Evolutionary conservation across 2,888 invertebrate species (phyloP).

Genomic region (Harpalus rubripes): DNA sequence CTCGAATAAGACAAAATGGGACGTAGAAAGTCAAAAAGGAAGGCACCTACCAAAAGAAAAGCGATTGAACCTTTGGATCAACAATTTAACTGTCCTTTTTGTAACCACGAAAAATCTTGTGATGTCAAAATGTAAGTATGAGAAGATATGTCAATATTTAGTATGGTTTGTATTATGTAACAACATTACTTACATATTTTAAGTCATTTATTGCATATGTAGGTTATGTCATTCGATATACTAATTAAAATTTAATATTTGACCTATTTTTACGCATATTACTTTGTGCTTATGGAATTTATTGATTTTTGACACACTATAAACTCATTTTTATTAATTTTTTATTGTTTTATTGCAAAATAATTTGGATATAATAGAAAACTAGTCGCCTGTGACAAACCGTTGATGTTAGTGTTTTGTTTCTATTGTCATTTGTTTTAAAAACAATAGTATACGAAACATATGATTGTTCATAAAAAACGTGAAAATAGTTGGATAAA

Average conservation of each 20-base stretch:
- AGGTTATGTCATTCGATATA: background rate
- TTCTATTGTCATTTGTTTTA: constrained; percentile 26
- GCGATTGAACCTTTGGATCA: constrained; percentile 95
- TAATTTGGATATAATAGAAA: background rate
- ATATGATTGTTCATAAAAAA: background rate
- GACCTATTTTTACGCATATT: background rate
- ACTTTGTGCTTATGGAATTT: background rate
- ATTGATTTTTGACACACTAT: background rate
- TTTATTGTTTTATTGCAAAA: background rate
- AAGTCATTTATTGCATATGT: too few relatives aligned
- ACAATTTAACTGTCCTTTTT: constrained; percentile 99
- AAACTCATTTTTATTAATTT: background rate
- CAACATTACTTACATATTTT: too few relatives aligned
- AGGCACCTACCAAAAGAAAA: constrained; percentile 97
- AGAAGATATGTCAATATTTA: background rate
- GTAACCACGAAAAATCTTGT: constrained; percentile 99
- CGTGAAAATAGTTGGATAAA: too few relatives aligned
- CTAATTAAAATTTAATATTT: background rate
- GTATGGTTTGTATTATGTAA: too few relatives aligned
- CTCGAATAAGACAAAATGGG: constrained; percentile 84
- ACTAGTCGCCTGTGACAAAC: background rate
- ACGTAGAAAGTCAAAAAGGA: constrained; percentile 96
- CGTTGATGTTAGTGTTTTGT: background rate
- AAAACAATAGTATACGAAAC: too few relatives aligned
- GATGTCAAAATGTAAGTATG: constrained; percentile 97